A percentile compares a stretch with the other conserved stretches of the same genome.
phyloP scores from a whole-genome alignment of 2,888 invertebrate species.

The Hyposoter dolosus region DNA sequence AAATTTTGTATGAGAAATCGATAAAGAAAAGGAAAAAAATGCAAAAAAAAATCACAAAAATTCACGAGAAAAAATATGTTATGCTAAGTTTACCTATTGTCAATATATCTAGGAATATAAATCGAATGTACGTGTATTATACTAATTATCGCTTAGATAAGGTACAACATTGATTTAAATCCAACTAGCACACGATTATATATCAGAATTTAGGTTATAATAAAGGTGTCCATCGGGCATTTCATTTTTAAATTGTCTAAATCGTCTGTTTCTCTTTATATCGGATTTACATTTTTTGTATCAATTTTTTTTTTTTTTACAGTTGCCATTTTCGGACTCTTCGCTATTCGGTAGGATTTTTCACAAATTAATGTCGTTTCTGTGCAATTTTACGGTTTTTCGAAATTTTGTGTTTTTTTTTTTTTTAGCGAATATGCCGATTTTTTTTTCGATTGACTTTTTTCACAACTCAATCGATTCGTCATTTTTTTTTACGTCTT shows the following conservation, averaged over 20 bases:
- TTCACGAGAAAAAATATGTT: conserved; percentile 67
- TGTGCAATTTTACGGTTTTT: no score
- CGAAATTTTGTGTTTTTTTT: no score
- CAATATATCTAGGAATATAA: conserved; percentile 74
- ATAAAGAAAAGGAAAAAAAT: conserved; percentile 57
- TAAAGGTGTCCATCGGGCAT: conserved; percentile 81
- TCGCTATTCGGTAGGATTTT: no score
- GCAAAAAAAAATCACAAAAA: conserved; percentile 50
- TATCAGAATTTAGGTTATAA: conserved; percentile 81
- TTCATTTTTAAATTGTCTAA: conserved; percentile 78
- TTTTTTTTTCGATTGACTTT: no score
- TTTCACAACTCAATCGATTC: no score
- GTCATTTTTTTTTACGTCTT: no score
- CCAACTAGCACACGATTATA: conserved; percentile 80
- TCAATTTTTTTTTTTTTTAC: neutral
- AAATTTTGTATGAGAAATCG: conserved; percentile 77
- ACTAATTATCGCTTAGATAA: conserved; percentile 81
- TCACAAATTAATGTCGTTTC: no score
- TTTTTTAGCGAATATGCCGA: no score
- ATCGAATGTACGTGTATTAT: conserved; percentile 82
- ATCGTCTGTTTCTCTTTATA: conserved; percentile 33
- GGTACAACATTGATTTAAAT: conserved; percentile 73
- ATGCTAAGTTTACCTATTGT: conserved; percentile 74
- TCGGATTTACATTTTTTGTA: neutral
- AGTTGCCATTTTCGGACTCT: no score